These are phyloP conservation scores for Apotomis turbidana DNA, from an alignment of 2,888 invertebrate genomes.

Conservation along the genomic window DNA sequence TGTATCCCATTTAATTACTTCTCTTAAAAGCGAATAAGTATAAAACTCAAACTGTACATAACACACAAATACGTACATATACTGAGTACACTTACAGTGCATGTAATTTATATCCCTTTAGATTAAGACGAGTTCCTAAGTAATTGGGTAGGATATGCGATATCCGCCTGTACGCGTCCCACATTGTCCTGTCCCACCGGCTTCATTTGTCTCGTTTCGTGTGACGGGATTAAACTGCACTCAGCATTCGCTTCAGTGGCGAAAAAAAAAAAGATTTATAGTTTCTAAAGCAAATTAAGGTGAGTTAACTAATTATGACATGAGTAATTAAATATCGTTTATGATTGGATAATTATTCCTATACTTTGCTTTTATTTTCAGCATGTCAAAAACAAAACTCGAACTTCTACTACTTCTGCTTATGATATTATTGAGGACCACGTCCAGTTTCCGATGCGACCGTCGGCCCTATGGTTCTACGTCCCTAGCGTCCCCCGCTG, in stretches of 20 bases:
- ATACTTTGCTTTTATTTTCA: neutral
- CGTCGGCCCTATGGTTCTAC: slow-evolving; percentile 70
- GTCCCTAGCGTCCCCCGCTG: slow-evolving; percentile 64
- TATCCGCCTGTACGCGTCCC: slow-evolving; percentile 32
- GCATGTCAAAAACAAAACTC: slow-evolving; percentile 38
- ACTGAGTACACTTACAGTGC: neutral
- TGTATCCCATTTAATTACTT: no score
- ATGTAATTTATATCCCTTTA: slow-evolving; percentile 17
- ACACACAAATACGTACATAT: neutral
- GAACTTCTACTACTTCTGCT: slow-evolving; percentile 33
- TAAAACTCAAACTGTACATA: neutral
- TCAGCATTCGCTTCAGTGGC: neutral
- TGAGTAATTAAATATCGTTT: no score
- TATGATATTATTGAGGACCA: slow-evolving; percentile 24
- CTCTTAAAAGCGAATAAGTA: no score
- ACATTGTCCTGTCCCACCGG: slow-evolving; percentile 29
- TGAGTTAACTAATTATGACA: neutral
- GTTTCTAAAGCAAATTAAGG: neutral
- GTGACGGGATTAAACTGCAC: slow-evolving; percentile 4
- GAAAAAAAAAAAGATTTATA: neutral
- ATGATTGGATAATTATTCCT: no score
- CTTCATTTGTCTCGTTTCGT: slow-evolving; percentile 26
- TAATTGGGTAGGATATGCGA: slow-evolving; percentile 33
- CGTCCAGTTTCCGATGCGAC: slow-evolving; percentile 66
- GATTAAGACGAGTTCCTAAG: slow-evolving; percentile 28